Base-by-base conservation (phyloP, 2,113 vertebrate species). In the Haemorhous mexicanus region DNA sequence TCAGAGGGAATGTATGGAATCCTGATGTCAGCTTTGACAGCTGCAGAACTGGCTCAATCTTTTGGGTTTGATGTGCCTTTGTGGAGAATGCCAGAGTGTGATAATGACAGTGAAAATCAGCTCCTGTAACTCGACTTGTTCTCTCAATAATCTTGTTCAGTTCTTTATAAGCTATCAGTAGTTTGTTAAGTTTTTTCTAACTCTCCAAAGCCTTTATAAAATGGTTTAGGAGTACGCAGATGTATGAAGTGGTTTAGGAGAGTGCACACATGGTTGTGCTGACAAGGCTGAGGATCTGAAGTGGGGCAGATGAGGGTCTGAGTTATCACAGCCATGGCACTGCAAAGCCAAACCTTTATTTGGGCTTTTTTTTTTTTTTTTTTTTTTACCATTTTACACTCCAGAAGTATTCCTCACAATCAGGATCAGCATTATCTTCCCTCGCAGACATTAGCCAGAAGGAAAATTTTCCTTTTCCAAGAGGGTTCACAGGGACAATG, bases 1-100 rank as follows among this genome's bases (percentile, higher is more conserved):
- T 90, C 72, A 70, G 41, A 89, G 61, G 79, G n/a, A 76, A 86
- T 13, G 23, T 85, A 74, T 70, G 55, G 85, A 90, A 86, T 93
- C 74, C 46, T 41, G 75, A 85, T 89, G 84, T 87, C 93, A 91
- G 74, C 66, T 79, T 62, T 94, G 91, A 77, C 85, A 88, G 87
- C 55, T 75, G 12, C 8, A 75, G 90, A 24, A 18, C 59, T 12
- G 7, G 69, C 75, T 67, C 63, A 59, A 0, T 37, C 77, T 72
- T 86, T 72, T n/a, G 53, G 3, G 37, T 94, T 78, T 84, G 53
- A 72, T 81, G 44, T 72, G 70, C 37, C 41, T 81, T 81, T 68
- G 9, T 6, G 62, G 49, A 50, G 61, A 82, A 61, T 27, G 27
- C 23, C 9, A 14, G 24, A 35, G 14, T 6, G 47, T 0, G 2